Base-by-base conservation (phyloP, 2,113 vertebrate species). In the Pollimyrus isidori region DNA sequence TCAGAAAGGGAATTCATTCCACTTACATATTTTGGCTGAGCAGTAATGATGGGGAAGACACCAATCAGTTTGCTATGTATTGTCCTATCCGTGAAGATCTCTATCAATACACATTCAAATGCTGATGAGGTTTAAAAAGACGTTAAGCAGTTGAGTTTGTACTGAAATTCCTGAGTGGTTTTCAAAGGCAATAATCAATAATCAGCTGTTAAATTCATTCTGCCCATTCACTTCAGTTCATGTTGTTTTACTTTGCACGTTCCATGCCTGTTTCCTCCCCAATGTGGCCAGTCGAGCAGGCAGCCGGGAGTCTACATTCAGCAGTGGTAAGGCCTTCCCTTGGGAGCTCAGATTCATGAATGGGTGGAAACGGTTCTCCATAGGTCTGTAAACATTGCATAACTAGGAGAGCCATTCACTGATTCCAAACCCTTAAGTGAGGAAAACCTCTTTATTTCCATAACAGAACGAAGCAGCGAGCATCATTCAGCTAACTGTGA, bases 401-500 rank as follows among this genome's bases (percentile, higher is more conserved):
- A 84, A 89, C 80, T 35, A 45, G 39, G 39, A 39, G 35, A 42
- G 50, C 39, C 49, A 82, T 82, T 45, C 19, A n/a, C 39, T 35
- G 88, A 42, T 89, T 80, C 88, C 80, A 85, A 84, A 85, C 39
- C 52, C 21, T 39, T 30, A 85, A 89, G 26, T 23, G 73, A 83
- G 69, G 52, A 73, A 35, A 50, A 13, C 7, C 17, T 35, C 80
- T 62, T 89, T 30, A 85, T 30, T 39, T 58, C 50, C 19, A 80
- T 49, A 82, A 53, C 39, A 46, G 76, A 48, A 85, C 7, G 2
- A 84, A 19, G 45, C 5, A 30, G 21, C 13, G 3, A 39, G n/a
- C 42, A 48, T 50, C 58, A 88, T 88, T 88, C 87, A 49, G 42
- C 82, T 85, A 49, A 48, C 50, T 4, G 30, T 65, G 52, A 35